Evolutionary conservation across 2,888 invertebrate species (phyloP), one percentile per base, ranked within the genome.

Genomic region (Doris montereyensis): DNA sequence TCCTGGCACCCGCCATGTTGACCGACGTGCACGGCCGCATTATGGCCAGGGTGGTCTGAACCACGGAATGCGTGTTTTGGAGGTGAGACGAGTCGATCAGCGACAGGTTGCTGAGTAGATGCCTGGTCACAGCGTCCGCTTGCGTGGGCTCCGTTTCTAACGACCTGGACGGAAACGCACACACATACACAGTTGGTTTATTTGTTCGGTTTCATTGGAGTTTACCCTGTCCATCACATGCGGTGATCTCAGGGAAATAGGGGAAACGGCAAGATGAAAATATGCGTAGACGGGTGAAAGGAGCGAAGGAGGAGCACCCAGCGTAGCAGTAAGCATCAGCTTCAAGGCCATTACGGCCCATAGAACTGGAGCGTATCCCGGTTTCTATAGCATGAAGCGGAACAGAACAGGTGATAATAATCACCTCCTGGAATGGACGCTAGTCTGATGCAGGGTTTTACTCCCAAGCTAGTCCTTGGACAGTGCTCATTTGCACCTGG

Each of bases 121-220:
- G 94, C 67, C 94, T 94, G 0, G 97, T 96, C 91, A 97, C 97
- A 60, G 94, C 93, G 89, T 97, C 96, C 2, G 24, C 30, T n/a
- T n/a, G n/a, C n/a, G n/a, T n/a, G n/a, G n/a, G n/a, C n/a, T n/a
- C 32, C 70, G 35, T n/a, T 17, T 3, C n/a, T 24, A 13, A 5
- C 26, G 30, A 62, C 13, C 8, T 24, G 5, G 4, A 62, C 21
- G 21, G 4, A 70, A 17, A 4, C 70, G 35, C 32, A 70, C 70
- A 70, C 17, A 32, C 34, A 70, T 35, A 70, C 70, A 32, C 13
- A 34, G 10, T 17, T 21, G 35, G 1, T 21, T 21, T 4, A 32
- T 21, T 21, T 35, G n/a, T n/a, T n/a, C n/a, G n/a, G n/a, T n/a
- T n/a, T n/a, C n/a, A n/a, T n/a, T n/a, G n/a, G n/a, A n/a, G n/a